Evolutionary conservation across 2,113 vertebrate genomes (phyloP).

Genomic region (Columbina picui): DNA sequence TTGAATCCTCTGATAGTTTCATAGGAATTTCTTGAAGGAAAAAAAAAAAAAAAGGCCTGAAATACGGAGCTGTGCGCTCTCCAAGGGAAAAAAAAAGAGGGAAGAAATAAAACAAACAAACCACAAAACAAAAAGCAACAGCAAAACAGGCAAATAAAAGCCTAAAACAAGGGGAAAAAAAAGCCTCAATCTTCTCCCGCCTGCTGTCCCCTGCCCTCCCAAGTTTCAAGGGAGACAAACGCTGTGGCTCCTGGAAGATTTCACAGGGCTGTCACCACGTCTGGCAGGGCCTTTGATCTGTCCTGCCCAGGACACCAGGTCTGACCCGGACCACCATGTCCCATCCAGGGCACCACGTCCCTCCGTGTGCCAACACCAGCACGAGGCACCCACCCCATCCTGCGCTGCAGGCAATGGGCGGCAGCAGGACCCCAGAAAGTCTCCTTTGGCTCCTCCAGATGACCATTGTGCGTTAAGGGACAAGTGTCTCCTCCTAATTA

Average conservation of each 20-base stretch:
- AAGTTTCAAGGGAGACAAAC: conserved; percentile 24
- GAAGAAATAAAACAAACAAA: too few relatives aligned
- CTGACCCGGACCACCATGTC: too few relatives aligned
- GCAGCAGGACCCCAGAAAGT: not conserved
- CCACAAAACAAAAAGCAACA: not conserved
- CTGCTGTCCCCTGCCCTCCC: accelerated
- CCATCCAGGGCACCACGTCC: too few relatives aligned
- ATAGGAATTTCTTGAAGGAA: not conserved
- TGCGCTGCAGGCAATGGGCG: accelerated
- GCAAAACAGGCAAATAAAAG: not conserved
- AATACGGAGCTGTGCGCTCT: conserved; percentile 20
- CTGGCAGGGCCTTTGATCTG: not conserved
- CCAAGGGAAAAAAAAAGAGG: not conserved
- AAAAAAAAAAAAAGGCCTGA: not conserved
- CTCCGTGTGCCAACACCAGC: too few relatives aligned
- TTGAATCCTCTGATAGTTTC: not conserved
- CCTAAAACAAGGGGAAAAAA: not conserved
- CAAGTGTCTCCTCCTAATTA: not conserved
- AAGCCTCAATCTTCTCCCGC: not conserved
- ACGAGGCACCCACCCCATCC: not conserved
- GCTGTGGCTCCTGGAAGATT: not conserved
- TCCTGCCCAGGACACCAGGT: accelerated
- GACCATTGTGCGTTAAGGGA: not conserved
- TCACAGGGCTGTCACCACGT: not conserved
- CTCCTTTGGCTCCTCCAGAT: not conserved